A percentile compares a stretch with the other conserved stretches of the same genome.
These are phyloP conservation scores for Deroplatys truncata DNA, from an alignment of 2,888 invertebrate genomes.

Conservation along the genomic window DNA sequence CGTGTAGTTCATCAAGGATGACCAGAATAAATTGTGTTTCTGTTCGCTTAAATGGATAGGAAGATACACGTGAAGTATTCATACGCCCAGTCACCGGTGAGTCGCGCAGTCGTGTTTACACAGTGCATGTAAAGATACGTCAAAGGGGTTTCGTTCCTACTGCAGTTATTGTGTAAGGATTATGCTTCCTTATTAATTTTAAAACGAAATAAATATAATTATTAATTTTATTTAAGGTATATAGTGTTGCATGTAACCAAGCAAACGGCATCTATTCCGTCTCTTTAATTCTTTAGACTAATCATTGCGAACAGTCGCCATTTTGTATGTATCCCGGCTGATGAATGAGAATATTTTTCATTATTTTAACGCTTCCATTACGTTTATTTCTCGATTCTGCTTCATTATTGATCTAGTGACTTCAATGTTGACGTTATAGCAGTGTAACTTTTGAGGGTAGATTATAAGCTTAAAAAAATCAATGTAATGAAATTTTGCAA, in stretches of 20 bases:
- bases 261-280: not conserved
- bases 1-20: not conserved
- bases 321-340: slow-evolving; percentile 34
- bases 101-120: slow-evolving; percentile 33
- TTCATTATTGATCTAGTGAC: not conserved
- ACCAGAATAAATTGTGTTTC: not conserved
- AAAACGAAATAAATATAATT: not conserved
- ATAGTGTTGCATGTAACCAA: not conserved
- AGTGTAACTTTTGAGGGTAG: not conserved
- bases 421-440: not conserved
- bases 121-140: slow-evolving; percentile 31
- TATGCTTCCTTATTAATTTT: not conserved
- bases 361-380: not conserved
- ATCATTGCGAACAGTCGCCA: slow-evolving; percentile 32
- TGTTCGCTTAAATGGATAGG: not conserved
- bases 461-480: not conserved
- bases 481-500: not conserved
- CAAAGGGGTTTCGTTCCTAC: slow-evolving; percentile 30
- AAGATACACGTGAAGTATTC: slow-evolving; percentile 11
- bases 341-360: slow-evolving; percentile 28
- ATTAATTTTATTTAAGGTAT: not conserved
- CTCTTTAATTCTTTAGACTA: slow-evolving; percentile 23
- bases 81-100: slow-evolving; percentile 30
- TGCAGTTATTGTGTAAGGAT: slow-evolving; percentile 27
- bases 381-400: not conserved